Percentiles rank a stretch among this genome's conserved stretches.
These are phyloP conservation scores for Pangasianodon gigas DNA, from an alignment of 2,113 vertebrate species.

Conservation along the genomic window DNA sequence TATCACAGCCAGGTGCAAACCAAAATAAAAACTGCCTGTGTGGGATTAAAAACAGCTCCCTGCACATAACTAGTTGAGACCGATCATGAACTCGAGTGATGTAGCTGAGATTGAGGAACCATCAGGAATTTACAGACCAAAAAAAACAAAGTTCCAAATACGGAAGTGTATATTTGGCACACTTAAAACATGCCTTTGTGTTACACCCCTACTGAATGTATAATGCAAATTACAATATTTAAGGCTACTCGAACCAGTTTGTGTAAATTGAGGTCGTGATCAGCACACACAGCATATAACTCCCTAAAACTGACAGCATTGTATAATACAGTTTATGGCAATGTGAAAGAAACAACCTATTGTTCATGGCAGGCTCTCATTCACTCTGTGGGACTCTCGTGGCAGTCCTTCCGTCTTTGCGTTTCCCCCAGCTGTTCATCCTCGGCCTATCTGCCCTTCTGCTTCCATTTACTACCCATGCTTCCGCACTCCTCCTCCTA, in stretches of 20 bases:
- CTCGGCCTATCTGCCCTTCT: constrained; percentile 36
- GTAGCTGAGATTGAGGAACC: background rate
- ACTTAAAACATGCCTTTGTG: background rate
- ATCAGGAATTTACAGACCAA: background rate
- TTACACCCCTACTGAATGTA: background rate
- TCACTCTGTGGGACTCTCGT: constrained; percentile 33
- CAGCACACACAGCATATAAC: background rate
- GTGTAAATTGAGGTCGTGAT: background rate
- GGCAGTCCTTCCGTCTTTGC: constrained; percentile 43
- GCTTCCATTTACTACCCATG: constrained; percentile 42
- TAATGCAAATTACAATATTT: background rate
- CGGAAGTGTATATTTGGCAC: background rate
- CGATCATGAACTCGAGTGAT: background rate
- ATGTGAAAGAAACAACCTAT: background rate
- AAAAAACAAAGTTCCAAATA: background rate
- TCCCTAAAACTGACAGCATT: too few relatives aligned
- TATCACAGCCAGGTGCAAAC: background rate
- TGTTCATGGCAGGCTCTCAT: background rate
- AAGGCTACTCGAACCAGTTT: background rate
- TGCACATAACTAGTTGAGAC: background rate
- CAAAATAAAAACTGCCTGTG: background rate
- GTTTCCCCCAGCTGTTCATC: constrained; percentile 53
- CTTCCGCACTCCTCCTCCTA: constrained; percentile 23
- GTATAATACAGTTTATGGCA: background rate
- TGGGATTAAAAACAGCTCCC: background rate